Evolutionary conservation across 2,113 vertebrate species (phyloP).

Genomic region (Perognathus longimembris): DNA sequence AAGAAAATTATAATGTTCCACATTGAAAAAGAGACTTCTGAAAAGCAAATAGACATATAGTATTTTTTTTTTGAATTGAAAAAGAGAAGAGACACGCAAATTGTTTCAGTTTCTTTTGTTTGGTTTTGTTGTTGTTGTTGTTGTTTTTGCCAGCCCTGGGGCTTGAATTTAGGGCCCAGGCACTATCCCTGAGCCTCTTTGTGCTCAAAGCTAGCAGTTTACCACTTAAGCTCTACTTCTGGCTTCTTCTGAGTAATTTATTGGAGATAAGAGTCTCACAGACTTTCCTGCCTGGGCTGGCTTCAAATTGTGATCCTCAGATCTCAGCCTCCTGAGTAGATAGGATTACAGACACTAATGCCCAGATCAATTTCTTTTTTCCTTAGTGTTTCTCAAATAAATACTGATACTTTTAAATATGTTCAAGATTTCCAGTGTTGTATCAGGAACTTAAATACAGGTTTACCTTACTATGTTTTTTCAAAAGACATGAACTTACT

Average conservation of each 20-base stretch:
- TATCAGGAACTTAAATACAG: background rate
- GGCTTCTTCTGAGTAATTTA: too few relatives aligned
- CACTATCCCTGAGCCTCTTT: too few relatives aligned
- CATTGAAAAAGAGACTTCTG: background rate
- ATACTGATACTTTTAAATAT: background rate
- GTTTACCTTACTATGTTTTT: background rate
- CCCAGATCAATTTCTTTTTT: background rate
- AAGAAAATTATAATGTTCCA: background rate
- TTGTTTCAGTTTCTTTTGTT: background rate
- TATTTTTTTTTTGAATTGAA: background rate
- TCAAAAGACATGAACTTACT: background rate
- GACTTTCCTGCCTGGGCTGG: too few relatives aligned
- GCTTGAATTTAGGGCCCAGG: too few relatives aligned
- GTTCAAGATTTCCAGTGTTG: background rate
- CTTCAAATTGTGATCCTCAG: too few relatives aligned
- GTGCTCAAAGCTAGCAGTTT: too few relatives aligned
- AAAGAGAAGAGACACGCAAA: background rate
- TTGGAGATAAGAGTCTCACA: too few relatives aligned
- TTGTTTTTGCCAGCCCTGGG: too few relatives aligned
- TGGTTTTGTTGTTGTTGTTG: too few relatives aligned
- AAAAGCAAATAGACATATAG: background rate
- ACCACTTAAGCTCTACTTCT: too few relatives aligned
- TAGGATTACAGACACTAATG: too few relatives aligned
- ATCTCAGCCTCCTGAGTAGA: too few relatives aligned
- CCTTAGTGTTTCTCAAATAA: constrained; percentile 26